Conservation (phyloP, 2,888 invertebrate genomes). For the Abrostola triplasia region DNA sequence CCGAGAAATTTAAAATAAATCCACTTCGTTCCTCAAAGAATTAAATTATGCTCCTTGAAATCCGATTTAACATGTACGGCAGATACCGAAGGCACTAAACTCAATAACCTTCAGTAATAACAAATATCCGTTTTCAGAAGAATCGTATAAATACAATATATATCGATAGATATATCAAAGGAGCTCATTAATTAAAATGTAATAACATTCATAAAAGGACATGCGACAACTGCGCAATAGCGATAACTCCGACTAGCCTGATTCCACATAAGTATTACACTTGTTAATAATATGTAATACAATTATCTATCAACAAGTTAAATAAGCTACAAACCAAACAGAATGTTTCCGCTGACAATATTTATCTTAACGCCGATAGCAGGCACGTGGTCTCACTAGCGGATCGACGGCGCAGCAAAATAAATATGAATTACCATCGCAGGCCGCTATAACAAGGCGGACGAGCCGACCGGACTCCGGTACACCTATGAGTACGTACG, state of each 20-base stretch:
- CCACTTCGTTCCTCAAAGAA: constrained; percentile 64
- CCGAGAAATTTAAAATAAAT: constrained; percentile 67
- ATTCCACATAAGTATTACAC: constrained; percentile 20
- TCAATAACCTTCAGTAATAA: not conserved
- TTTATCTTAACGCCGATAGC: constrained; percentile 43
- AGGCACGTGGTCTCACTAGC: constrained; percentile 28
- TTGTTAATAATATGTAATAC: constrained; percentile 20
- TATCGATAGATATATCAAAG: not conserved
- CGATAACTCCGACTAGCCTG: not conserved
- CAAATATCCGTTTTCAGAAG: not conserved
- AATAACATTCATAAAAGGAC: not conserved
- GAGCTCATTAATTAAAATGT: not conserved
- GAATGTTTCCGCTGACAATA: constrained; percentile 45
- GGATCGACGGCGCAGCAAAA: constrained; percentile 47
- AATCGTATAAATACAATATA: not conserved
- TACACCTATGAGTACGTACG: constrained; percentile 56
- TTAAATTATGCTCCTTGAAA: constrained; percentile 66
- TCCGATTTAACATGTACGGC: constrained; percentile 39
- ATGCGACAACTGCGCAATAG: not conserved
- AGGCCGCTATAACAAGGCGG: constrained; percentile 60
- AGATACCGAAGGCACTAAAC: not conserved
- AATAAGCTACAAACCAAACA: constrained; percentile 31
- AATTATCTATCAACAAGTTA: constrained; percentile 21
- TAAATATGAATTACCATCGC: constrained; percentile 67
- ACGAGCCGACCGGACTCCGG: constrained; percentile 27